Evolutionary conservation across 2,888 invertebrate species (phyloP).

Genomic region (Acleris holmiana): DNA sequence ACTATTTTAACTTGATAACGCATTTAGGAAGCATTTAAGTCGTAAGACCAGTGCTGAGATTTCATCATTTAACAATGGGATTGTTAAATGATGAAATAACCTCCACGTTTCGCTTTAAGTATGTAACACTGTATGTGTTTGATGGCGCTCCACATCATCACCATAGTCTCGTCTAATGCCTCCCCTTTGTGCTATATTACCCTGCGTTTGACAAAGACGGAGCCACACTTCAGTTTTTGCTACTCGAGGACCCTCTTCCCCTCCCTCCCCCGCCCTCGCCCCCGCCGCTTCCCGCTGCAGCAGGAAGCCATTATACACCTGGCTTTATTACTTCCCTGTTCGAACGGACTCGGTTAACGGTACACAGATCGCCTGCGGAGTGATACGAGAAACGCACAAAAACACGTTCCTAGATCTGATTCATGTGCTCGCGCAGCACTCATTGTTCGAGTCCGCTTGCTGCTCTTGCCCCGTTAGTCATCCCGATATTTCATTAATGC

Average conservation of each 20-base stretch:
- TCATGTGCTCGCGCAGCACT: neutral
- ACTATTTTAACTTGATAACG: no score
- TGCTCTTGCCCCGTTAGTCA: neutral
- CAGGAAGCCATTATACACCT: slow-evolving; percentile 28
- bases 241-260: neutral
- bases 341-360: slow-evolving; percentile 13
- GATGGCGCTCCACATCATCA: slow-evolving; percentile 3
- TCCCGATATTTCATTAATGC: neutral
- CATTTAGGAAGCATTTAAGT: no score
- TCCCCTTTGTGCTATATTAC: neutral
- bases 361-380: slow-evolving; percentile 5
- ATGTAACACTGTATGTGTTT: slow-evolving; percentile 6
- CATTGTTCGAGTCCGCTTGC: neutral
- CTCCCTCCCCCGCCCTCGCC: neutral
- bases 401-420: slow-evolving; percentile 3
- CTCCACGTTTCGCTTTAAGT: no score
- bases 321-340: slow-evolving; percentile 22
- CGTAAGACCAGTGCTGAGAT: no score
- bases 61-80: no score
- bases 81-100: neutral
- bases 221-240: slow-evolving; percentile 30
- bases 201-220: slow-evolving; percentile 23
- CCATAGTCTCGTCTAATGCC: neutral
- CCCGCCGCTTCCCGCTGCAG: neutral
- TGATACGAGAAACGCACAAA: slow-evolving; percentile 6